These are phyloP conservation scores for Drosophila kanapiae DNA, from an alignment of 1,140 invertebrate species.

Conservation along the genomic window DNA sequence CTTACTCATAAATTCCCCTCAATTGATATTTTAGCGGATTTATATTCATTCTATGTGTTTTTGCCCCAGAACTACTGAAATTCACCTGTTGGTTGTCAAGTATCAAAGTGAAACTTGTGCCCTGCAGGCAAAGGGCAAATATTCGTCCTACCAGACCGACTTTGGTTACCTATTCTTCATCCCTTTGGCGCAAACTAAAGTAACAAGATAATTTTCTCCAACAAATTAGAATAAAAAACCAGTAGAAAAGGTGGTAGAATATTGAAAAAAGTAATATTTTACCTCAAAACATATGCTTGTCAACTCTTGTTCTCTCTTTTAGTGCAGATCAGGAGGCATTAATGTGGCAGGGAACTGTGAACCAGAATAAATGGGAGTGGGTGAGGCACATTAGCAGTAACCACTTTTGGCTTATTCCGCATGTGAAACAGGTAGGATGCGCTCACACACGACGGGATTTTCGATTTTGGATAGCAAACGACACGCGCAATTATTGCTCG, in stretches of 20 bases:
- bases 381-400: slow-evolving; percentile 64
- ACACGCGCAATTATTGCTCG: slow-evolving; percentile 81
- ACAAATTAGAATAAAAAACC: neutral
- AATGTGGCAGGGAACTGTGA: slow-evolving; percentile 43
- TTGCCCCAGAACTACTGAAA: neutral
- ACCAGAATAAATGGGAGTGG: neutral
- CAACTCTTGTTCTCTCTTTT: slow-evolving; percentile 28
- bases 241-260: too few species aligned
- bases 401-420: slow-evolving; percentile 76
- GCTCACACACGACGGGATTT: slow-evolving; percentile 50
- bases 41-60: slow-evolving; percentile 1
- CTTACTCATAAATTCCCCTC: neutral
- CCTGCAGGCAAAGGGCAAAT: neutral
- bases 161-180: neutral
- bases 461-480: slow-evolving; percentile 69
- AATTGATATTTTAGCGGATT: slow-evolving; percentile 4
- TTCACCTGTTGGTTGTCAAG: slow-evolving; percentile 9
- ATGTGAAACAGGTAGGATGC: slow-evolving; percentile 76
- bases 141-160: neutral
- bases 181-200: neutral
- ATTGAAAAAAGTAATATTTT: too few species aligned
- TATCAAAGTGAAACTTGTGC: neutral
- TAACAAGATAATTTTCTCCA: too few species aligned
- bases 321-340: slow-evolving; percentile 72
- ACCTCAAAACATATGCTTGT: too few species aligned